Evolutionary conservation across 2,113 vertebrate species (phyloP), one percentile per base, ranked within the genome.

Genomic region (Leucosticte australis): DNA sequence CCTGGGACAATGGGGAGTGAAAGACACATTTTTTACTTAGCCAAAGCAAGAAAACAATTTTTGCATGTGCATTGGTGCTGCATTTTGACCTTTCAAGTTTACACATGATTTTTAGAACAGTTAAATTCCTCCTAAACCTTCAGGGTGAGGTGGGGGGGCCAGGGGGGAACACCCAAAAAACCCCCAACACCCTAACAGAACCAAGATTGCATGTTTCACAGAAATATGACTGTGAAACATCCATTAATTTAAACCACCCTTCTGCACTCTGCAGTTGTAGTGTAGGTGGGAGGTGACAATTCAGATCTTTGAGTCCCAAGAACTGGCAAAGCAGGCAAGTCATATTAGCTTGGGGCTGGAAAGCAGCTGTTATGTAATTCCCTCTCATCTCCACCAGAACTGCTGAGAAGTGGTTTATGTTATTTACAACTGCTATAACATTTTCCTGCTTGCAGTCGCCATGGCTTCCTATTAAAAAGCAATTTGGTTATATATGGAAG

Each of bases 371-470:
- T 78, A 55, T 47, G n/a, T 70, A 90, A 86, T 77, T 92, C 59
- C 59, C 42, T 70, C 47, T 71, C 55, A 19, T 67, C 59, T 73
- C 55, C 75, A 69, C 46, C n/a, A 35, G 20, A 64, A 77, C n/a
- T 92, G 75, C 37, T 83, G 67, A 76, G 22, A 88, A 82, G 37
- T 30, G 20, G n/a, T 84, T 94, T 78, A 75, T 84, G 46, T 65
- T 90, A 75, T 68, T 46, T 83, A 56, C 56, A 91, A 87, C 35
- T 60, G 20, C 63, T 80, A 18, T 46, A 79, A 41, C 50, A 53
- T 88, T 85, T 83, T 77, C 42, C 63, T 83, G 14, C 37, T 89
- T 87, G 33, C 57, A 81, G 64, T 59, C 84, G 77, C 59, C 46
- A 70, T 2, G 1, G n/a, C 24, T 92, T 85, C 82, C 82, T 42